Evolutionary conservation across 2,888 invertebrate genomes (phyloP).

Genomic region (Drosophila imparisetae): DNA sequence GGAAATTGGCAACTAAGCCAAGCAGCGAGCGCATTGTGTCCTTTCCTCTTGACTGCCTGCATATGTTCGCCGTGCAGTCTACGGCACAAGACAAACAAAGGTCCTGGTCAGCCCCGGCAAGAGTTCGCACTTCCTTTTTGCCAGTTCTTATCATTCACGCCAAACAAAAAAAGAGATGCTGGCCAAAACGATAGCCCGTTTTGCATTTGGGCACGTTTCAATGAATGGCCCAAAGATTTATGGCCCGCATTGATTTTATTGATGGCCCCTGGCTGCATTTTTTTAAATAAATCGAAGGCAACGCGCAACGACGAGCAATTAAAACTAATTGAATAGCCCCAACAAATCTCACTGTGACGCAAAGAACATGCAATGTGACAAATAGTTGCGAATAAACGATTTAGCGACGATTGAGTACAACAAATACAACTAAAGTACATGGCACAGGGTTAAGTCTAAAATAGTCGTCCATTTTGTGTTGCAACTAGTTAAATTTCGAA

Average conservation of each 20-base stretch:
- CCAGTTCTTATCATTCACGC: conserved; percentile 68
- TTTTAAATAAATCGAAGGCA: conserved; percentile 63
- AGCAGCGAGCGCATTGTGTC: conserved; percentile 71
- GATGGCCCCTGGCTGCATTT: conserved; percentile 66
- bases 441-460: not conserved
- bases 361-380: conserved; percentile 46
- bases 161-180: conserved; percentile 44
- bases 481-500: not conserved
- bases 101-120: conserved; percentile 68
- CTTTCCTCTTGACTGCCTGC: conserved; percentile 82
- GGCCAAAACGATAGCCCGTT: conserved; percentile 43
- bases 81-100: conserved; percentile 51
- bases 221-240: conserved; percentile 79
- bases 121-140: conserved; percentile 64
- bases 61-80: conserved; percentile 65
- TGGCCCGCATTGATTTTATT: conserved; percentile 81
- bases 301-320: conserved; percentile 57
- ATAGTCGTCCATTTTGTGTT: not conserved
- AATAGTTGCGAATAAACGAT: conserved; percentile 45
- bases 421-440: conserved; percentile 5
- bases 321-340: conserved; percentile 75
- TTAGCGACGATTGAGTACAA: conserved; percentile 2
- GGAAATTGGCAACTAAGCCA: conserved; percentile 82
- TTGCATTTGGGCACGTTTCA: conserved; percentile 67
- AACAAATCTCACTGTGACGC: conserved; percentile 23